Base-by-base conservation (phyloP, 1,140 invertebrate species). In the Pseudoatta argentina region DNA sequence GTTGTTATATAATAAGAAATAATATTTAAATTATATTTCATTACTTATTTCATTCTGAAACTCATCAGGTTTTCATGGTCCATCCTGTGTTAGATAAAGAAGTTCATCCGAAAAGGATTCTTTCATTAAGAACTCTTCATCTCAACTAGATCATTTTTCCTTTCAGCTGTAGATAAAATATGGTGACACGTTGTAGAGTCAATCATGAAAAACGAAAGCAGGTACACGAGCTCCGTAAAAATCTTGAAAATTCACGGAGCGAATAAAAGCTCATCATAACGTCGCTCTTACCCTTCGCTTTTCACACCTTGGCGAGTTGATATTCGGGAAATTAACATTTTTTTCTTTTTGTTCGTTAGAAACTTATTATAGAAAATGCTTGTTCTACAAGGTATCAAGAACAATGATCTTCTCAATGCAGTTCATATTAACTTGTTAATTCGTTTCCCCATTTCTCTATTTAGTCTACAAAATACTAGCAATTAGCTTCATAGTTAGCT, bases 231-330 rank as follows among this genome's bases (percentile, higher is more conserved):
- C 39, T 34, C 10, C n/a, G 24, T 79, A 34, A 53, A 27, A 79
- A 79, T 67, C 48, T 66, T 67, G n/a, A 79, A 14, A 79, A 79
- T 79, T 44, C 27, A 34, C 27, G 27, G n/a, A 34, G 48, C 30
- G 48, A 34, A 69, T 79, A 55, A 79, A 79, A 69, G n/a, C 21
- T 71, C 48, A 30, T 78, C 27, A 27, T 18, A 67, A 0, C 14
- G 44, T 81, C 34, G 21, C 30, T 39, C 30, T 71, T 27, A 18
- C 18, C 16, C 24, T 72, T 59, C 66, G 21, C 27, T 63, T 79
- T 55, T 79, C 48, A 55, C 44, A 5, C 57, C 39, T 3, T n/a
- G 63, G 14, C n/a, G 18, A 34, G 61, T 63, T 79, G 30, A 82
- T 59, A 57, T 59, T 44, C 48, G 12, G 12, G 7, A 48, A n/a